Evolutionary conservation across 2,113 vertebrate genomes (phyloP), one percentile per base, ranked within the genome.

Genomic region (Hepsetus odoe): DNA sequence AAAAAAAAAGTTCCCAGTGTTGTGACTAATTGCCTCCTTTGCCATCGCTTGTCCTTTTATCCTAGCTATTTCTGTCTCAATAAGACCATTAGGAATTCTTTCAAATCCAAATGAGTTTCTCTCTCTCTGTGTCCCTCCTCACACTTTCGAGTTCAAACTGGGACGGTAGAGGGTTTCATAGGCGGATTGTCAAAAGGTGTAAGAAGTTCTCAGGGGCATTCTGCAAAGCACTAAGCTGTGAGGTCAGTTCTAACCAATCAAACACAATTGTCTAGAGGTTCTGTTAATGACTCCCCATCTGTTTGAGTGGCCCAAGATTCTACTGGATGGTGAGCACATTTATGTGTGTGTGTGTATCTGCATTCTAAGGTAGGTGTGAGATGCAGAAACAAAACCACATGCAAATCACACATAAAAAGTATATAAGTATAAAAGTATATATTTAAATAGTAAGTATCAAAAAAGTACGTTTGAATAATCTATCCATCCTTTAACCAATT

Each of bases 211-310:
- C 59, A 0, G 30, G 38, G 35, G 62, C 18, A 42, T 53, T 67
- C 38, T 42, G 20, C 55, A 14, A 67, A 71, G 55, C 51, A 30
- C 22, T 38, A 6, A 51, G 58, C 14, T 26, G 46, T 53, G 61
- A 42, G 40, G 78, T 61, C 69, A 35, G 33, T 16, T 46, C 53
- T 16, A 30, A 59, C 79, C 76, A 85, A 82, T 85, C 77, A 71
- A 67, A 79, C 55, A 35, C 72, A 44, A 33, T 46, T 74, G 33
- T 56, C 68, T 35, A 18, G 30, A 67, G 76, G 79, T 22, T n/a
- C 9, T 73, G 58, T 38, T 84, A 80, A 78, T 77, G 77, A 80
- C 59, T 72, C 49, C 72, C 71, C 76, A 82, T 83, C 80, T 80
- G 76, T 68, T 61, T 16, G 38, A 24, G 68, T 38, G 28, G 35